Percentiles rank a stretch among this genome's conserved stretches.
These are phyloP conservation scores for Orthosia cruda DNA, from an alignment of 2,888 invertebrate species.

Conservation along the genomic window DNA sequence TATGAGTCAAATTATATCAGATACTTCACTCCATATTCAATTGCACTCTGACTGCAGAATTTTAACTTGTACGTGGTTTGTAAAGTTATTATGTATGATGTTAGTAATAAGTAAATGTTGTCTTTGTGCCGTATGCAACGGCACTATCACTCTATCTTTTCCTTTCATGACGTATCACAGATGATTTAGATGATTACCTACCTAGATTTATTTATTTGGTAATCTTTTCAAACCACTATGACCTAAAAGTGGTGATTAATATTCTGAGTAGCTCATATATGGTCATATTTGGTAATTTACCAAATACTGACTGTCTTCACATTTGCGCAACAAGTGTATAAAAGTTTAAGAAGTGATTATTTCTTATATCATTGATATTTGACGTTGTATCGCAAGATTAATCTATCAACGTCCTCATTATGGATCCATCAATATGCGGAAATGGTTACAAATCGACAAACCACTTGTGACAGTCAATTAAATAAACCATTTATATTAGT, in stretches of 20 bases:
- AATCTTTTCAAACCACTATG: neutral
- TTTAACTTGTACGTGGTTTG: no score
- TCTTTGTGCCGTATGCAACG: neutral
- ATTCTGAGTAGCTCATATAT: neutral
- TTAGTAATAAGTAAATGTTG: neutral
- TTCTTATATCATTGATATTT: neutral
- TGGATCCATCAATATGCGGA: neutral
- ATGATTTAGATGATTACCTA: neutral
- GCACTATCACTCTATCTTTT: neutral
- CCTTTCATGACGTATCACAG: neutral
- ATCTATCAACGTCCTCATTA: neutral
- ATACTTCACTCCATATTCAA: no score
- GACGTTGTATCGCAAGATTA: neutral
- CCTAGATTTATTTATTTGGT: neutral
- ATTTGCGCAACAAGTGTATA: neutral
- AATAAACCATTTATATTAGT: neutral
- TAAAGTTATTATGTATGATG: no score
- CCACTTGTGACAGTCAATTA: slow-evolving; percentile 8
- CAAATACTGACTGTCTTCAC: neutral
- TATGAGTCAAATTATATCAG: no score
- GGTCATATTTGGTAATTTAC: neutral
- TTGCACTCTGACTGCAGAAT: no score
- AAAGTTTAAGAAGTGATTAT: neutral
- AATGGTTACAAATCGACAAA: slow-evolving; percentile 1
- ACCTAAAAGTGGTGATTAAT: neutral